Percentiles rank a stretch among this genome's conserved stretches.
These are phyloP conservation scores for Prionailurus viverrinus DNA, from an alignment of 2,113 vertebrate species.

Conservation along the genomic window DNA sequence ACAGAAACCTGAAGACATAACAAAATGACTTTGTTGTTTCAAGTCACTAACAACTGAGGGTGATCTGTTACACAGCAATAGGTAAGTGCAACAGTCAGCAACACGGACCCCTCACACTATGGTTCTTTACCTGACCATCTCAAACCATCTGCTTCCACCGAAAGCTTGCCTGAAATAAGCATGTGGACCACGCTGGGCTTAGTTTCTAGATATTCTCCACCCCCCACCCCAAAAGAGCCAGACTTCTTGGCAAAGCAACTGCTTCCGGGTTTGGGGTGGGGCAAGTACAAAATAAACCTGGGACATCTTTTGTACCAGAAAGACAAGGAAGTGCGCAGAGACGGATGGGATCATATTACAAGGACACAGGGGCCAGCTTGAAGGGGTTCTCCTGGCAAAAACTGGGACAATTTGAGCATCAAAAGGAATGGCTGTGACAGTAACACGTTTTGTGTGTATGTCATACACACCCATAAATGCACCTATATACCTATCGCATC, in stretches of 20 bases:
- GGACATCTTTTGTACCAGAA: not conserved
- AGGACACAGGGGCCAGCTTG: not conserved
- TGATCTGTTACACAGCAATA: not conserved
- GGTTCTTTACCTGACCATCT: not conserved
- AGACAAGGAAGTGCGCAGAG: not conserved
- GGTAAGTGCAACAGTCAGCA: not conserved
- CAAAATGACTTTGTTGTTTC: not conserved
- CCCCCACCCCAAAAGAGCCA: not conserved
- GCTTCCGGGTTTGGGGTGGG: not conserved
- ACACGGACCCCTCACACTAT: accelerated
- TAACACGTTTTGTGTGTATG: not conserved
- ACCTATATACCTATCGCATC: accelerated
- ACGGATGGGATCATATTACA: not conserved
- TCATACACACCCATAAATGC: not conserved
- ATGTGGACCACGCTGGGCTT: not conserved
- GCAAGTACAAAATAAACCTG: not conserved
- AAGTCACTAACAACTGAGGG: not conserved
- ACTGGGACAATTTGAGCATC: not conserved
- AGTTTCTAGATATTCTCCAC: not conserved
- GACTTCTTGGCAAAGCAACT: not conserved
- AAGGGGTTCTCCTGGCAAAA: not conserved
- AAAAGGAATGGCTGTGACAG: not conserved
- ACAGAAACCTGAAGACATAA: not conserved
- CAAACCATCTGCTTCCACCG: not conserved
- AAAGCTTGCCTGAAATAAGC: not conserved